Evolutionary conservation across 2,888 invertebrate genomes (phyloP).

Genomic region (Asteroscopus sphinx): DNA sequence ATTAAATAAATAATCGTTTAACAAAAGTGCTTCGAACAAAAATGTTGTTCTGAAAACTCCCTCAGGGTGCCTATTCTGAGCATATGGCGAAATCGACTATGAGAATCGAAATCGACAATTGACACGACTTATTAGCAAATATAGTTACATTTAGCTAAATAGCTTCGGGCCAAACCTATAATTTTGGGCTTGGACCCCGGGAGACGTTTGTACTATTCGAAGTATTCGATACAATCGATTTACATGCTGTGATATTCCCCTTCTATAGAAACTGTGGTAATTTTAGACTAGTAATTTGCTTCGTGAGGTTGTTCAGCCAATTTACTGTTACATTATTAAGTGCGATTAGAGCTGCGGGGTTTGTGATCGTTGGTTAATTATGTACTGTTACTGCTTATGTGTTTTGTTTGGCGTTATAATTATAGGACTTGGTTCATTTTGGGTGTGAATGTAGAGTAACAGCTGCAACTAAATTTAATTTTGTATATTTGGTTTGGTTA

Average conservation of each 20-base stretch:
- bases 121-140: constrained; percentile 84
- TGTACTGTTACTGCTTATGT: constrained; percentile 54
- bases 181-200: constrained; percentile 79
- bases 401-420: constrained; percentile 52
- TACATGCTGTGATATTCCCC: constrained; percentile 75
- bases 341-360: constrained; percentile 66
- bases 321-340: constrained; percentile 70
- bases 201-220: constrained; percentile 72
- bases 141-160: constrained; percentile 80
- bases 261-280: constrained; percentile 67
- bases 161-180: constrained; percentile 84
- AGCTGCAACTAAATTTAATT: constrained; percentile 39
- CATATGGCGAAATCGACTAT: constrained; percentile 75
- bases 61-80: constrained; percentile 64
- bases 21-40: constrained; percentile 32
- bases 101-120: constrained; percentile 76
- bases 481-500: constrained; percentile 28
- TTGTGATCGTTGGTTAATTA: constrained; percentile 69
- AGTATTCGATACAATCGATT: constrained; percentile 78
- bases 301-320: constrained; percentile 62
- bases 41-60: constrained; percentile 39
- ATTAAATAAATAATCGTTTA: constrained; percentile 42
- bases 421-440: constrained; percentile 34
- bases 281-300: constrained; percentile 74
- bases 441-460: constrained; percentile 29